These are phyloP conservation scores for Ciconia stormi DNA, from an alignment of 2,113 vertebrate species.

Conservation along the genomic window DNA sequence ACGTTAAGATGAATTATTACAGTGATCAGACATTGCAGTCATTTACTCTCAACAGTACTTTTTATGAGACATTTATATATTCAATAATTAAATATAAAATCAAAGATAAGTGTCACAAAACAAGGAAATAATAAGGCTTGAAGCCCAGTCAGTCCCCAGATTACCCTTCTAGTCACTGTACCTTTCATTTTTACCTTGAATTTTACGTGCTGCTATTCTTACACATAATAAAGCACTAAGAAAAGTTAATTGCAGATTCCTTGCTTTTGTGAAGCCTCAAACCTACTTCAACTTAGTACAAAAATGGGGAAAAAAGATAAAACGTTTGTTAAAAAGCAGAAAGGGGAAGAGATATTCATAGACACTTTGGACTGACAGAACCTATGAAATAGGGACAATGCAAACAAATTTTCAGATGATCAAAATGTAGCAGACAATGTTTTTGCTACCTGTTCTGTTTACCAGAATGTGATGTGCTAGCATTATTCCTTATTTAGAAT, in stretches of 20 bases:
- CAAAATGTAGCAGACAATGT: neutral
- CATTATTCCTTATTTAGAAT: neutral
- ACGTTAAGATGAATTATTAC: conserved; percentile 25
- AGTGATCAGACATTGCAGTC: conserved; percentile 57
- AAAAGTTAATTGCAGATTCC: neutral
- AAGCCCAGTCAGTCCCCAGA: conserved; percentile 7
- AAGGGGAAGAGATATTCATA: neutral
- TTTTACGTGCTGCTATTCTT: neutral
- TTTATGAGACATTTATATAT: conserved; percentile 69
- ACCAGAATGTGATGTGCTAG: neutral
- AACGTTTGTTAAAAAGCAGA: neutral
- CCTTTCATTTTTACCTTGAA: neutral
- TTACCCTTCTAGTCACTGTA: neutral
- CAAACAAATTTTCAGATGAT: neutral
- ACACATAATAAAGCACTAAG: neutral
- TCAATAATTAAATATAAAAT: conserved; percentile 59
- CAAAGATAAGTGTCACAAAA: conserved; percentile 30
- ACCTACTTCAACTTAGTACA: neutral
- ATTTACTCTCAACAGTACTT: conserved; percentile 75
- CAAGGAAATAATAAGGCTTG: conserved; percentile 26
- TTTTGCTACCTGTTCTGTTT: neutral
- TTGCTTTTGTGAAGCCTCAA: neutral
- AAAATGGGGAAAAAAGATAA: neutral
- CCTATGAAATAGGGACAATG: neutral
- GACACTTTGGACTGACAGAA: neutral